Percentiles rank a stretch among this genome's conserved stretches.
Evolutionary conservation across 2,113 vertebrate genomes (phyloP).

Genomic region (Erinaceus europaeus): DNA sequence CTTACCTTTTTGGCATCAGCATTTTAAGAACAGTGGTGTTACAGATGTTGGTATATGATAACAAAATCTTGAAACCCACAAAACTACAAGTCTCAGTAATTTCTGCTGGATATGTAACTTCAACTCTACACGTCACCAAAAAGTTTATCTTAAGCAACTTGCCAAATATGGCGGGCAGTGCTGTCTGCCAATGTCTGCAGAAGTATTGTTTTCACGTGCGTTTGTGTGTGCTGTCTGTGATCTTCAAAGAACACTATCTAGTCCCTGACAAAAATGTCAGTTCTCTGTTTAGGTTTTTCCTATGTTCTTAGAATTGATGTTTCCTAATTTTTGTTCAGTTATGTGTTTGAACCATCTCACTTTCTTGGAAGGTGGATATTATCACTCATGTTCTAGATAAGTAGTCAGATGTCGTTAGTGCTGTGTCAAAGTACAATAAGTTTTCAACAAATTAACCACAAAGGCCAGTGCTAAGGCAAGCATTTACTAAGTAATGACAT

Average conservation of each 20-base stretch:
- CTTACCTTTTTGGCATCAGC: constrained; percentile 80
- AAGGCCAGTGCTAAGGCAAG: not conserved
- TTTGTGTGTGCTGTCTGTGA: constrained; percentile 69
- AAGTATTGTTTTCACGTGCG: constrained; percentile 80
- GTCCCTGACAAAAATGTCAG: constrained; percentile 65
- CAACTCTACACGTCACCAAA: constrained; percentile 77
- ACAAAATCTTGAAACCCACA: constrained; percentile 82
- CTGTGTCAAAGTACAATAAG: constrained; percentile 7
- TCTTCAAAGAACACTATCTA: constrained; percentile 66
- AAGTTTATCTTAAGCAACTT: constrained; percentile 85
- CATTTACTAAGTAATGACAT: not conserved
- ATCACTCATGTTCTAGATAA: not conserved
- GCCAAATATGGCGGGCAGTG: constrained; percentile 80
- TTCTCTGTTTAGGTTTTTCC: constrained; percentile 16
- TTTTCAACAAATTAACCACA: constrained; percentile 33
- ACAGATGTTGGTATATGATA: constrained; percentile 85
- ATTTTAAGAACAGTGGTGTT: constrained; percentile 77
- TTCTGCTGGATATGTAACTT: constrained; percentile 90
- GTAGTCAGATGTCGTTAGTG: constrained; percentile 27
- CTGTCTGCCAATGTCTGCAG: constrained; percentile 82
- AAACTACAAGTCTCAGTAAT: constrained; percentile 77
- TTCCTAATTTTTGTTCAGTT: constrained; percentile 19
- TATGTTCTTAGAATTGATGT: constrained; percentile 3
- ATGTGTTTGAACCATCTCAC: constrained; percentile 34
- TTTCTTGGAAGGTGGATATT: constrained; percentile 29